Evolutionary conservation across 2,797 vertebrate genomes (phyloP).

Genomic region (Anguilla obscura): DNA sequence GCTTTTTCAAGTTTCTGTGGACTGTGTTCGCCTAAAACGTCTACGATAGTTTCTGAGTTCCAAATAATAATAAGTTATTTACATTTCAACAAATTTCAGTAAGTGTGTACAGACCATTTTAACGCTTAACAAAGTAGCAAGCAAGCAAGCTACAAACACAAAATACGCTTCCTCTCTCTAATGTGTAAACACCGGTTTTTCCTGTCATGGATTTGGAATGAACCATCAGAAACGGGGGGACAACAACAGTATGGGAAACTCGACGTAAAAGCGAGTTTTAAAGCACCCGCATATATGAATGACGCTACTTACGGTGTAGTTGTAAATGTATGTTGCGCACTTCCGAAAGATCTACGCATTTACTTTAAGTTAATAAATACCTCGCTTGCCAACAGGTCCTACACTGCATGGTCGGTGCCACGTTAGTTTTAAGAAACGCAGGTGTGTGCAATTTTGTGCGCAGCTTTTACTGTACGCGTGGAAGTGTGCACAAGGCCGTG

Average conservation of each 20-base stretch:
- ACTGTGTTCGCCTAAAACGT: neutral
- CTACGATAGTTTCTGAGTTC: neutral
- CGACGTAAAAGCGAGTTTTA: neutral
- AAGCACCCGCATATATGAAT: neutral
- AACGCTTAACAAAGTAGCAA: neutral
- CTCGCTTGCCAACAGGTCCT: neutral
- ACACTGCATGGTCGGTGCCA: constrained; percentile 1
- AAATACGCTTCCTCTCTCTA: constrained; percentile 47
- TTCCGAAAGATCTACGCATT: neutral
- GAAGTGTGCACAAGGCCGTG: neutral
- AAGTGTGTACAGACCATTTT: neutral
- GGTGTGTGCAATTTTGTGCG: neutral
- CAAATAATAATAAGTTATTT: neutral
- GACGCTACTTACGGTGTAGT: neutral
- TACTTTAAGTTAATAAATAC: neutral
- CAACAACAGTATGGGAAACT: neutral
- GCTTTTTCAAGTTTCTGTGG: neutral
- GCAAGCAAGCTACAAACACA: constrained; percentile 47
- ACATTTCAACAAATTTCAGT: constrained; percentile 1
- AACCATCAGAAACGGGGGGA: constrained; percentile 43
- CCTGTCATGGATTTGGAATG: constrained; percentile 58
- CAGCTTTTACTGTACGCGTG: neutral
- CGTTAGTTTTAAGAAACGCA: neutral
- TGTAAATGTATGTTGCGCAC: neutral
- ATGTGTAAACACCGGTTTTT: constrained; percentile 68